A percentile compares a stretch with the other conserved stretches of the same genome.
These are phyloP conservation scores for Colletes latitarsis DNA, from an alignment of 1,140 invertebrate species.

Conservation along the genomic window DNA sequence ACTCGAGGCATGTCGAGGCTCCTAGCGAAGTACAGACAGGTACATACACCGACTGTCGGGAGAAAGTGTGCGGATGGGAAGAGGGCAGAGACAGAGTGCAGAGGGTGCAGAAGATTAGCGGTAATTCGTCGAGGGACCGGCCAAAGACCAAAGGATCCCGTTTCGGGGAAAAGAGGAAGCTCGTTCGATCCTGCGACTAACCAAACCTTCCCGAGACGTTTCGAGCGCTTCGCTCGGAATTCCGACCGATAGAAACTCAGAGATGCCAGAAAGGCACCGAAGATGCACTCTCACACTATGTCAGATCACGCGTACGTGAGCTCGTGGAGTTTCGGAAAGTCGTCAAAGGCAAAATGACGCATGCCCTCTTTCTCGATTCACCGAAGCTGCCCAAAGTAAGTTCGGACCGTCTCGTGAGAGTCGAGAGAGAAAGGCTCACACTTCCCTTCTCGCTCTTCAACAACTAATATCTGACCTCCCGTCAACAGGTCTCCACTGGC, in stretches of 20 bases:
- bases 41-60: neutral
- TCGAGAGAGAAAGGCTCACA: no score
- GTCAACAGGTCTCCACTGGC: no score
- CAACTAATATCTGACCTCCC: no score
- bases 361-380: no score
- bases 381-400: no score
- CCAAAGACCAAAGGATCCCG: constrained; percentile 55
- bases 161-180: constrained; percentile 40
- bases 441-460: no score
- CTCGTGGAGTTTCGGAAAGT: no score
- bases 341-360: no score
- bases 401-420: no score
- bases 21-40: neutral
- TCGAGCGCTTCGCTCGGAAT: constrained; percentile 24
- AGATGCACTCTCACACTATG: no score
- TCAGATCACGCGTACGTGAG: no score
- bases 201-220: constrained; percentile 37
- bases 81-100: constrained; percentile 23
- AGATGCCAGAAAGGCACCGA: no score
- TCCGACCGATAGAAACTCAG: neutral
- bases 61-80: neutral
- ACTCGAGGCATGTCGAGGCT: constrained; percentile 48
- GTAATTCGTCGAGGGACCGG: constrained; percentile 65
- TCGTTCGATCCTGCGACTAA: constrained; percentile 17
- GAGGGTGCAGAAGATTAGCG: constrained; percentile 62